A percentile compares a stretch with the other conserved stretches of the same genome.
Conservation (phyloP, 2,113 vertebrate genomes). For the Dunckerocampus dactyliophorus region DNA sequence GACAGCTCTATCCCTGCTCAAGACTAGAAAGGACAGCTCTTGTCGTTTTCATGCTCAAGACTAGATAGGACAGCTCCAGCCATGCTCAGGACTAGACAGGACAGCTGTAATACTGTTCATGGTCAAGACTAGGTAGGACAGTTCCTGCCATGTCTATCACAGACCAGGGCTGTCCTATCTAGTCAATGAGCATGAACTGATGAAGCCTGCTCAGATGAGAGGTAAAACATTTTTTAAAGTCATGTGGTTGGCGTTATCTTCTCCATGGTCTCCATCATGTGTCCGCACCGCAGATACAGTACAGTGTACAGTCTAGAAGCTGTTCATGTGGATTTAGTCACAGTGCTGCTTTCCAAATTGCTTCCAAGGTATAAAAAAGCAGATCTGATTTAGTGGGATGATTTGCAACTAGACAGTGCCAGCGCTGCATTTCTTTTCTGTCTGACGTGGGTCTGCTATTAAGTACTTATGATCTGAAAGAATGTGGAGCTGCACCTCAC, state of each 20-base stretch:
- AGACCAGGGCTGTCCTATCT: too few relatives aligned
- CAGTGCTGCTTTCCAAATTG: slow-evolving; percentile 1
- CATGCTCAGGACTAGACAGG: too few relatives aligned
- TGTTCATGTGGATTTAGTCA: not conserved
- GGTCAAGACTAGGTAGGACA: too few relatives aligned
- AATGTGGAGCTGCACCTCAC: not conserved
- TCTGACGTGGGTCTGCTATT: not conserved
- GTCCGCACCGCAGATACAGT: slow-evolving; percentile 8
- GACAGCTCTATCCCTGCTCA: too few relatives aligned
- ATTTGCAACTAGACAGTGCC: slow-evolving; percentile 11
- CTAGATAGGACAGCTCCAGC: too few relatives aligned
- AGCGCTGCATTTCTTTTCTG: not conserved
- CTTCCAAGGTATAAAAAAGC: not conserved
- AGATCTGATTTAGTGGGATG: not conserved
- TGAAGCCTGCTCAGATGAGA: too few relatives aligned
- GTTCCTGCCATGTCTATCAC: too few relatives aligned
- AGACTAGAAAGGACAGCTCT: too few relatives aligned
- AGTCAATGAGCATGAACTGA: too few relatives aligned
- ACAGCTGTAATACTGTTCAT: too few relatives aligned
- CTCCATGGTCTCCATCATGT: slow-evolving; percentile 8
- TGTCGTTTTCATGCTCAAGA: too few relatives aligned
- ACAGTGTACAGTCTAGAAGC: not conserved
- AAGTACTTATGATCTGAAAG: not conserved
- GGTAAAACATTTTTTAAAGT: too few relatives aligned
- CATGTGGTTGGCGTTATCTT: slow-evolving; percentile 5